Base-by-base conservation (phyloP, 2,888 invertebrate genomes). In the Drosophila sordidapex region DNA sequence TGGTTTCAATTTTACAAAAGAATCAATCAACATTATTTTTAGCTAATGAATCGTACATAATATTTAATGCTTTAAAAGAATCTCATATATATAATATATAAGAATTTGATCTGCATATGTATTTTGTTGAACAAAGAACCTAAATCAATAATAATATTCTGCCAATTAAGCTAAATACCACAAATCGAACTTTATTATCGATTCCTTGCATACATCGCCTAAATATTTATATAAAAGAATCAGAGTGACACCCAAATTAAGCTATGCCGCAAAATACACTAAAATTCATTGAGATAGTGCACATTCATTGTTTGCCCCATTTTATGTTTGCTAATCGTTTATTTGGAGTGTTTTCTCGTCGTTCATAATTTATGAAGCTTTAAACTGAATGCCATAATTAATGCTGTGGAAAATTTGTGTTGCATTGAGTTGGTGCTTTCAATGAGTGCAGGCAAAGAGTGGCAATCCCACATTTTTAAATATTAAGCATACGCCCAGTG, bases 401-500 rank as follows among this genome's bases (percentile, higher is more conserved):
- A 53, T 73, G 69, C 73, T 27, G 5, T 52, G 27, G 15, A 25
- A 25, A 35, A 21, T 29, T 7, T 38, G 5, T 64, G 43, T 52
- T 66, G 66, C 51, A 46, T 52, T 65, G 21, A 36, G 27, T 38
- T 40, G 31, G 25, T 31, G 33, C 27, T 53, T 36, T 46, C 27
- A 18, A 48, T 67, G 38, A 21, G 27, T 25, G 54, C n/a, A 35
- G 29, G 33, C 33, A 46, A 60, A 38, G 27, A 25, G 56, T 43
- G 36, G 40, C 8, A 57, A 54, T 58, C 8, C 40, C 51, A 65
- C 35, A 33, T 51, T 62, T 59, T 65, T 38, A 75, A 77, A 79
- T 65, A 76, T 76, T 72, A 72, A 68, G 62, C 48, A 79, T 66
- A 69, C 68, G 63, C 51, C 72, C 72, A 59, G 43, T 61, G 53